Base-by-base conservation (phyloP, 2,888 invertebrate species). In the Sinohyriopsis cumingii region DNA sequence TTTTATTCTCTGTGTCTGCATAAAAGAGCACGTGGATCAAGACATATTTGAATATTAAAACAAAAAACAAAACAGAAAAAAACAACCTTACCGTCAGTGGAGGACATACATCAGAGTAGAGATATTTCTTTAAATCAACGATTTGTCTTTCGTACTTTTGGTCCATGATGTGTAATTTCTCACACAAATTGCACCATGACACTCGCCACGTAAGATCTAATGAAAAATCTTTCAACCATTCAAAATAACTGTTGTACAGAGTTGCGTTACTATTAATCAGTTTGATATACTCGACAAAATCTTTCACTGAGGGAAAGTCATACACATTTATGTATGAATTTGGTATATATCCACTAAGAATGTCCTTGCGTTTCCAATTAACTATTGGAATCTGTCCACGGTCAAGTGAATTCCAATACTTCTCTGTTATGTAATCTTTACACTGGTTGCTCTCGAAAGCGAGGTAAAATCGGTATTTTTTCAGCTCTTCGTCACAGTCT, bases 401-500 rank as follows among this genome's bases (percentile, higher is more conserved):
- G 2, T 15, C 19, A 28, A 69, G 64, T 15, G 73, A 67, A 12
- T 54, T 33, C 70, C 67, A 78, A 54, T 78, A 59, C 66, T 76
- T 79, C 45, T 76, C 77, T 9, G 77, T 78, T 55, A 75, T 65
- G 65, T 76, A 79, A 55, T 78, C 79, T 5, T 69, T 63, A 45
- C 79, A 79, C 22, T 69, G 72, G 61, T 67, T 71, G 64, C 74
- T 76, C 62, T 79, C 79, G 33, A 79, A 71, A 0, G 79, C 72
- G 55, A 80, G 67, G 56, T 68, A 72, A 57, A 80, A 80, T 54
- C 71, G 61, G 67, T 78, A 78, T 7, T 69, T 54, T 54, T 53
- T 54, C 45, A 64, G 59, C 28, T 55, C 55, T 20, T 53, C n/a
- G 18, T 56, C 56, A 54, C 73, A 73, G 56, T 53, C 55, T 9